These are phyloP conservation scores for Cryptoprocta ferox DNA, from an alignment of 2,797 vertebrate species.

Conservation along the genomic window DNA sequence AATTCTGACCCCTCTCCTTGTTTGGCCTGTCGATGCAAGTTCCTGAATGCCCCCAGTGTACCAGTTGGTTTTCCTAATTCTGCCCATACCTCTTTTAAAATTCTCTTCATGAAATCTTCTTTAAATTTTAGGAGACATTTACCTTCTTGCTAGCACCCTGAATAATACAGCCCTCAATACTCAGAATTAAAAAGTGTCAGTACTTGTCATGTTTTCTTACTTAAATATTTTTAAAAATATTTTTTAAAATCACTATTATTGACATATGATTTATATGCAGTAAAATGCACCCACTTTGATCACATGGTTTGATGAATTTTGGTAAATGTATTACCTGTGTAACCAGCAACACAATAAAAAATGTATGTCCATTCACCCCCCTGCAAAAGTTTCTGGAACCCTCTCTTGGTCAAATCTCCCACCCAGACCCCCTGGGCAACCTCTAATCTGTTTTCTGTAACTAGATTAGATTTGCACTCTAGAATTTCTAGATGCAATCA, in stretches of 20 bases:
- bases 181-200: neutral
- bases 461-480: slow-evolving; percentile 2
- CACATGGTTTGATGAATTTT: neutral
- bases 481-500: neutral
- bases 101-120: neutral
- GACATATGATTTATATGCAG: neutral
- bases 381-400: neutral
- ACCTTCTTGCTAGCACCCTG: neutral
- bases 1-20: neutral
- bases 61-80: neutral
- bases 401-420: neutral
- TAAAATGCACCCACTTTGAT: neutral
- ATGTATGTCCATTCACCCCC: neutral
- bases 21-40: neutral
- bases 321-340: neutral
- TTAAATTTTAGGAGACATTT: neutral
- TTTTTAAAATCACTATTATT: neutral
- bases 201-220: neutral
- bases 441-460: neutral
- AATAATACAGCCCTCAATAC: neutral
- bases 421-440: neutral
- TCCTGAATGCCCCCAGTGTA: no score
- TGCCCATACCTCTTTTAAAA: neutral
- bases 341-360: neutral
- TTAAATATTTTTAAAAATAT: neutral